Base-by-base conservation (phyloP, 2,888 invertebrate genomes). In the Pammene aurita region DNA sequence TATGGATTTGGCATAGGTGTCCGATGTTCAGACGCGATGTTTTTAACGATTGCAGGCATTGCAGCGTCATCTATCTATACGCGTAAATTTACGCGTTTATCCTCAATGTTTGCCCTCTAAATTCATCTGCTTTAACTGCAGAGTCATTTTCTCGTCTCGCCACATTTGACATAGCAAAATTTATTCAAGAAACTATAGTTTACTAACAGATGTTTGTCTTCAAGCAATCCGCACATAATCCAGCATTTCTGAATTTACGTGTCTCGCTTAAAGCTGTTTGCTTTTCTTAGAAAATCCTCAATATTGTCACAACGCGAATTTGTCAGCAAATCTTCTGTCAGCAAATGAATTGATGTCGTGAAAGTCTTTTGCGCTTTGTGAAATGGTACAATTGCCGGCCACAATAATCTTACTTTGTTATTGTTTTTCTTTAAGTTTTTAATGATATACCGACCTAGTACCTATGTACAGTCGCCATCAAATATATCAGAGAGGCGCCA, bases 251-350 rank as follows among this genome's bases (percentile, higher is more conserved):
- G 50, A 50, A 57, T 67, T 64, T 64, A 48, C 63, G 50, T 52
- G 54, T 56, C 64, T 18, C 35, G 13, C 68, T n/a, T 46, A 58
- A 57, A 41, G 44, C 54, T 65, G 65, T 69, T 69, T 58, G 54
- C 58, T 34, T 65, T 42, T 42, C 58, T 13, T 18, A 41, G 57
- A 26, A 48, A 60, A 57, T 63, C 41, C 55, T 55, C 62, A 48
- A 41, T 60, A 60, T 55, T 38, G 56, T 48, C 41, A 58, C 60
- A 48, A 48, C 61, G 26, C 34, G 44, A 64, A 60, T 65, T 55
- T 56, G 48, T 41, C 41, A 41, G 55, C n/a, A n/a, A 35, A 38
- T 52, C 46, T 9, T 60, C 56, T 52, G 6, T 56, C 14, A 18
- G 13, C 48, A 56, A 67, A 55, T 18, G 56, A 46, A 55, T 66